Evolutionary conservation across 2,797 vertebrate genomes (phyloP).

Genomic region (Fistularia commersonii): DNA sequence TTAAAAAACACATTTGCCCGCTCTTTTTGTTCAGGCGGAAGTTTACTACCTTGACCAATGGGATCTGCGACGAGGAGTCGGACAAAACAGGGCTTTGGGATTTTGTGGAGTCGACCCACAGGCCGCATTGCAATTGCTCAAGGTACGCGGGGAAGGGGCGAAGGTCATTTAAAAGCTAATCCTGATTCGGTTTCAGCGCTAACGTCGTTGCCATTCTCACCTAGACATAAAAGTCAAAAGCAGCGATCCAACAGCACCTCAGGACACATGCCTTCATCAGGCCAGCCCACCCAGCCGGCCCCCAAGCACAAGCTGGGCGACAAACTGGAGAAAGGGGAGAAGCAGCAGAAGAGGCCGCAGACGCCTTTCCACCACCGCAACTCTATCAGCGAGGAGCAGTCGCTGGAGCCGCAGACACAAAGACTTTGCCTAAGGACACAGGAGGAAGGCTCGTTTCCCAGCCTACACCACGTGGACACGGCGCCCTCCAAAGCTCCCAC

Average conservation of each 20-base stretch:
- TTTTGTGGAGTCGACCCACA: constrained; percentile 91
- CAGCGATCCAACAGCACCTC: constrained; percentile 86
- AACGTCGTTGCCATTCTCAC: neutral
- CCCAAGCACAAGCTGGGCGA: constrained; percentile 95
- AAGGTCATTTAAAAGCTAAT: no score
- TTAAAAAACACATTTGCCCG: constrained; percentile 5
- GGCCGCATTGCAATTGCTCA: constrained; percentile 89
- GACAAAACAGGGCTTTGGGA: constrained; percentile 91
- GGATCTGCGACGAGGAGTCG: constrained; percentile 86
- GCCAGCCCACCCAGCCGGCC: constrained; percentile 83
- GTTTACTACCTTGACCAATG: constrained; percentile 87
- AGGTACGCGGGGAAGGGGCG: constrained; percentile 70
- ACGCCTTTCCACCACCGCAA: constrained; percentile 96
- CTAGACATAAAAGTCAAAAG: constrained; percentile 91
- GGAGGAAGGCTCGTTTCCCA: constrained; percentile 88
- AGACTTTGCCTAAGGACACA: constrained; percentile 85
- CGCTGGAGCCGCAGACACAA: constrained; percentile 86
- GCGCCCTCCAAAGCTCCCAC: constrained; percentile 84
- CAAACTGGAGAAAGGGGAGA: constrained; percentile 95
- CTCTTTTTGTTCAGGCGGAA: constrained; percentile 80
- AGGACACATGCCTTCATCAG: constrained; percentile 84
- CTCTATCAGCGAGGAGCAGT: constrained; percentile 85
- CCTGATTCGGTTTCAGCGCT: no score
- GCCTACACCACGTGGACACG: constrained; percentile 82
- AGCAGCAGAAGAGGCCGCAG: constrained; percentile 95